Evolutionary conservation across 1,140 invertebrate species (phyloP), one percentile per base, ranked within the genome.

Genomic region (Delia radicum): DNA sequence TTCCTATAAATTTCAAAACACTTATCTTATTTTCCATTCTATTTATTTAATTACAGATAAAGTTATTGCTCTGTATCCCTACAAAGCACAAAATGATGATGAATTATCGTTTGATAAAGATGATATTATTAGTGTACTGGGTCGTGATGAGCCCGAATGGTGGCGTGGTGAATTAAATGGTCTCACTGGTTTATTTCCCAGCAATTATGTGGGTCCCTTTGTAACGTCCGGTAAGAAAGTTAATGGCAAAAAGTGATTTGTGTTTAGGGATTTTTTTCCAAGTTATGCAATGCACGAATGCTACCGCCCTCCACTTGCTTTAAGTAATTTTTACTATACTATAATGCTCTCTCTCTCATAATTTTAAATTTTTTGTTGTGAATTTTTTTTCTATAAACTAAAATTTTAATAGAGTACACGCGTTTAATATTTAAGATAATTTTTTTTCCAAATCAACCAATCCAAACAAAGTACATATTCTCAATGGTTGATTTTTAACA

Each of bases 61-160:
- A 85, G 96, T 98, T 33, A 92, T 97, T 81, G 96, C 96, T 2
- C 87, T 98, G 48, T 99, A 96, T 87, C 93, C 95, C 2, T 98
- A 98, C 86, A 91, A 92, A 67, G 96, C 96, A 67, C 94, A 95
- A 87, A 97, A 98, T 84, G 93, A 94, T 37, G 97, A 98, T 87
- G 97, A 99, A 86, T 88, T 99, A 65, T 96, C 91, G 79, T 98
- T 98, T 85, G 92, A 95, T 74, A 97, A 97, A 87, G 96, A 96
- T 82, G 95, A 97, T 81, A 94, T 98, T 63, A 98, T 99, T 74
- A 93, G 92, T 55, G 93, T 99, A 12, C 89, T 98, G 10, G 93
- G 94, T 73, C 93, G 96, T 79, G 95, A 97, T 78, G 97, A 98
- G 84, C 92, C 94, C 48, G 93, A 96, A 73, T 99, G 97, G 97